phyloP scores from a whole-genome alignment of 2,113 vertebrate genomes.

The Nicator chloris region DNA sequence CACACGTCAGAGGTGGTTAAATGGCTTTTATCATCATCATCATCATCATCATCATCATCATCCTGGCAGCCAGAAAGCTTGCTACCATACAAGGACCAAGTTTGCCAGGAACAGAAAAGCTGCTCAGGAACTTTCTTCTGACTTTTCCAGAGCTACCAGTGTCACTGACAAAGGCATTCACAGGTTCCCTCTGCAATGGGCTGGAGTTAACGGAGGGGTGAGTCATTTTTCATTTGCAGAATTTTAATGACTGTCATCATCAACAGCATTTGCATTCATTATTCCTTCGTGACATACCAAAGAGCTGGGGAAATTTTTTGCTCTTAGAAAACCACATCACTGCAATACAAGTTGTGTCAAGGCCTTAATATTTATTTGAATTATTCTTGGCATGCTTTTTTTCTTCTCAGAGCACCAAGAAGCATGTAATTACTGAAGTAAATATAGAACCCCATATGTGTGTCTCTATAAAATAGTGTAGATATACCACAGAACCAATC shows the following conservation, averaged over 20 bases:
- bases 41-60: not conserved
- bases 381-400: not conserved
- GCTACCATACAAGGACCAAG: slow-evolving; percentile 7
- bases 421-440: slow-evolving; percentile 14
- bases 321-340: slow-evolving; percentile 1
- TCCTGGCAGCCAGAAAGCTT: not conserved
- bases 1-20: not conserved
- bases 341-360: not conserved
- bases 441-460: not conserved
- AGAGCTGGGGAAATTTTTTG: slow-evolving; percentile 9
- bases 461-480: not conserved
- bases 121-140: not conserved
- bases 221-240: slow-evolving; percentile 73
- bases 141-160: not conserved
- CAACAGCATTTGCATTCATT: slow-evolving; percentile 65
- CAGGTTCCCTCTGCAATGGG: slow-evolving; percentile 60
- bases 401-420: not conserved
- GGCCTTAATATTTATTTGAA: slow-evolving; percentile 41
- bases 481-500: not conserved
- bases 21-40: not conserved
- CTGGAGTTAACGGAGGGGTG: slow-evolving; percentile 66
- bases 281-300: slow-evolving; percentile 47
- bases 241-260: slow-evolving; percentile 72
- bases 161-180: slow-evolving; percentile 60
- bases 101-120: not conserved